Evolutionary conservation across 2,113 vertebrate genomes (phyloP).

Genomic region (Diadophis punctatus): DNA sequence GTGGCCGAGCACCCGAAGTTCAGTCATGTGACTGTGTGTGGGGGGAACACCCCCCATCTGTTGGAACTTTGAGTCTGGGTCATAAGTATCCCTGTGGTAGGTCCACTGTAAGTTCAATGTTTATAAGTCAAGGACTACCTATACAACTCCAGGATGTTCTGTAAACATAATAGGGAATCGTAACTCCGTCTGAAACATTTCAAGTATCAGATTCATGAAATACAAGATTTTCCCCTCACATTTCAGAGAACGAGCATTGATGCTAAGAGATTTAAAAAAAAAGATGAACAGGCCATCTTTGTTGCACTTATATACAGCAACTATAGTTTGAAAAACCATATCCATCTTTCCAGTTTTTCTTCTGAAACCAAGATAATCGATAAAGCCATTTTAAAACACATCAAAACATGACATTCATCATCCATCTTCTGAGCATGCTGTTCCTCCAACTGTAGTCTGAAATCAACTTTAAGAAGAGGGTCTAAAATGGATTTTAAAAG

Average conservation of each 20-base stretch:
- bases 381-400: not conserved
- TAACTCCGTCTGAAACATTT: not conserved
- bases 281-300: not conserved
- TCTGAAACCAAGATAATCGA: not conserved
- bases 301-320: not conserved
- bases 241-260: not conserved
- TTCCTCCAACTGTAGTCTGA: not conserved
- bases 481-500: not conserved
- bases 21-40: not conserved
- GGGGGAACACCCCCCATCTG: not conserved
- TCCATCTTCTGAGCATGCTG: not conserved
- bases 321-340: not conserved
- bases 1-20: not conserved
- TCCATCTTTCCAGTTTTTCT: not conserved
- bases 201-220: not conserved
- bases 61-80: not conserved
- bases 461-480: not conserved
- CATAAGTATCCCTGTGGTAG: not conserved
- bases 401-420: not conserved
- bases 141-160: not conserved
- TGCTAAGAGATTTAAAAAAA: not conserved
- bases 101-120: not conserved
- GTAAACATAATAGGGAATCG: not conserved
- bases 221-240: not conserved
- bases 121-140: not conserved